Base-by-base conservation (phyloP, 2,113 vertebrate genomes). In the Oncorhynchus keta region DNA sequence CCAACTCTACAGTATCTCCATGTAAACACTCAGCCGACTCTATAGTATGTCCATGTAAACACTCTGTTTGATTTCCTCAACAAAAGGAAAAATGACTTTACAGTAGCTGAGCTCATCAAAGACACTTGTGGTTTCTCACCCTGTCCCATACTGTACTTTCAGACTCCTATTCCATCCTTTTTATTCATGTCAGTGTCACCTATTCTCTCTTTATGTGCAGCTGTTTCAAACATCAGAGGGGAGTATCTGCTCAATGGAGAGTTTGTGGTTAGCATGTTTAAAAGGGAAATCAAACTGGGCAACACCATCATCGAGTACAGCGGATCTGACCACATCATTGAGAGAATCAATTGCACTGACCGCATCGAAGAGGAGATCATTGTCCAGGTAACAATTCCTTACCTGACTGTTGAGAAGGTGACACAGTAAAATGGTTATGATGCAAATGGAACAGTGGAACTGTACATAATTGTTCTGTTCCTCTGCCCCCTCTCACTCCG, bases 231-330 rank as follows among this genome's bases (percentile, higher is more conserved):
- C 90, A 95, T 95, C 84, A 94, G 93, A 84, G 97, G 95, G 82
- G 98, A 97, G 90, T 99, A 96, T 93, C 94, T 99, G 90, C 94
- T 99, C 68, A 99, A 99, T 77, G 98, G 98, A 84, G 95, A 98
- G 86, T 99, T 97, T 87, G 96, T 99, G 79, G 97, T 99, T 92
- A 98, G 96, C 81, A 99, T 99, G 98, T 98, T 98, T 92, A 99
- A 98, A 95, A 97, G 95, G 94, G 97, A 99, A 95, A 96, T 99
- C 84, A 98, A 94, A 88, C 89, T 99, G 74, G 96, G 96, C 79
- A 96, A 93, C 68, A 93, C 95, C n/a, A 79, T 98, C 76, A 94
- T 99, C 2, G 98, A 99, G 83, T 99, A 99, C 92, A 99, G 97
- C 0, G 98, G 98, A 30, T 99, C 97, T 0, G 96, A 98, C 91